These are phyloP conservation scores for Octopus sinensis DNA, from an alignment of 1,140 invertebrate species.

Conservation along the genomic window DNA sequence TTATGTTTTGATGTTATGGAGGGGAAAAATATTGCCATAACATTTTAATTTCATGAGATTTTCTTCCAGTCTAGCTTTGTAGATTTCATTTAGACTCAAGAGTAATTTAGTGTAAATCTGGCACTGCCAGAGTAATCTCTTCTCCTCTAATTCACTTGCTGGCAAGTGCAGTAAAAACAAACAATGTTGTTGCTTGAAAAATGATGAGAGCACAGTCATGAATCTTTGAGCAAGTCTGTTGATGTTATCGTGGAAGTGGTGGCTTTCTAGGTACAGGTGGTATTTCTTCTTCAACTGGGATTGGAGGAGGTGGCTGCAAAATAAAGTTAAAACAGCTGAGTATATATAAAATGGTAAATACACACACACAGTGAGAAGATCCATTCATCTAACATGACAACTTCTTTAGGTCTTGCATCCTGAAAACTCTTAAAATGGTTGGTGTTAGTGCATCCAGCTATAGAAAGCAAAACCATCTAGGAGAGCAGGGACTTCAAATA, in stretches of 20 bases:
- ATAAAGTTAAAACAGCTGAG: slow-evolving; percentile 8
- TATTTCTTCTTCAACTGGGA: slow-evolving; percentile 23
- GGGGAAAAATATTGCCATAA: too few species aligned
- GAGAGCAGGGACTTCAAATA: not conserved
- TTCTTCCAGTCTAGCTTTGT: too few species aligned
- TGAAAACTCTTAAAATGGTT: slow-evolving; percentile 10
- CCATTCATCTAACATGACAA: slow-evolving; percentile 1
- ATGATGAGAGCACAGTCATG: too few species aligned
- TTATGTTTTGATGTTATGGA: too few species aligned
- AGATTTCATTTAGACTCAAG: too few species aligned
- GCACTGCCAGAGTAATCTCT: too few species aligned
- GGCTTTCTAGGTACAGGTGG: slow-evolving; percentile 31
- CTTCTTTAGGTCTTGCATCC: slow-evolving; percentile 6
- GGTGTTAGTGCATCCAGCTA: slow-evolving; percentile 8
- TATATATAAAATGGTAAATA: slow-evolving; percentile 1
- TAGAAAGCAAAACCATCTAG: slow-evolving; percentile 11
- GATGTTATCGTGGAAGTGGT: slow-evolving; percentile 19
- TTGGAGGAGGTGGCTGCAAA: slow-evolving; percentile 32
- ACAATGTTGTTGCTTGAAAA: too few species aligned
- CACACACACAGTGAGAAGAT: slow-evolving; percentile 2
- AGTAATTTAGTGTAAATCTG: too few species aligned
- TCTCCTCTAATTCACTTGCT: too few species aligned
- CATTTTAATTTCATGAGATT: too few species aligned
- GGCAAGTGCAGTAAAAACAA: too few species aligned
- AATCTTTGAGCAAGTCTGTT: not conserved